Percentiles rank a stretch among this genome's conserved stretches.
phyloP scores from a whole-genome alignment of 2,797 vertebrate genomes.

The Zenarchopterus dispar region DNA sequence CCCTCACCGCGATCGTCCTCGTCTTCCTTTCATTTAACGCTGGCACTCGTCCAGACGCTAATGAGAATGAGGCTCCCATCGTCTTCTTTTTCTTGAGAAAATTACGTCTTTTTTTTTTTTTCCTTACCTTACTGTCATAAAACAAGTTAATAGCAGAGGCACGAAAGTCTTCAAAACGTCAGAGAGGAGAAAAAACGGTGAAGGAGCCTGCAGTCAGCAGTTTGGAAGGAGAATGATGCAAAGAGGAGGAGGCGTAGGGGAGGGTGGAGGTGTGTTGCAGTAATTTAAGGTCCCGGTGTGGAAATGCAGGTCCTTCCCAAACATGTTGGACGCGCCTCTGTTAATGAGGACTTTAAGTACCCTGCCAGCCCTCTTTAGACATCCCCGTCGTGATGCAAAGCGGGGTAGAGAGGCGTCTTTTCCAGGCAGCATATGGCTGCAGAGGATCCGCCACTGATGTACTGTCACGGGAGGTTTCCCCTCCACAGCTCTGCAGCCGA shows the following conservation, averaged over 20 bases:
- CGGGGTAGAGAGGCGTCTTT: slow-evolving; percentile 62
- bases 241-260: background rate
- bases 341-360: slow-evolving; percentile 72
- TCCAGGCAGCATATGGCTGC: slow-evolving; percentile 76
- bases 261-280: background rate
- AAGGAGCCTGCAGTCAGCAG: slow-evolving; percentile 45
- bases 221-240: slow-evolving; percentile 12
- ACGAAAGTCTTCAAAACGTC: slow-evolving; percentile 51
- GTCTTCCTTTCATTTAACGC: slow-evolving; percentile 43
- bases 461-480: slow-evolving; percentile 61
- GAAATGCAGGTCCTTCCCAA: slow-evolving; percentile 49
- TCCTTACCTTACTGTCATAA: slow-evolving; percentile 20
- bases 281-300: slow-evolving; percentile 52
- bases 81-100: slow-evolving; percentile 59
- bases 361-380: slow-evolving; percentile 69
- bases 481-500: slow-evolving; percentile 38
- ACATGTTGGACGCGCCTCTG: slow-evolving; percentile 65
- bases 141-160: slow-evolving; percentile 24
- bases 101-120: slow-evolving; percentile 34
- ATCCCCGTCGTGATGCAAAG: slow-evolving; percentile 58
- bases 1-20: slow-evolving; percentile 28
- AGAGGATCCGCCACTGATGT: slow-evolving; percentile 66
- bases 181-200: slow-evolving; percentile 32
- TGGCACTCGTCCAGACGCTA: slow-evolving; percentile 59
- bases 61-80: slow-evolving; percentile 54